Conservation (phyloP, 2,888 invertebrate species). For the Chrysodeixis includens region DNA sequence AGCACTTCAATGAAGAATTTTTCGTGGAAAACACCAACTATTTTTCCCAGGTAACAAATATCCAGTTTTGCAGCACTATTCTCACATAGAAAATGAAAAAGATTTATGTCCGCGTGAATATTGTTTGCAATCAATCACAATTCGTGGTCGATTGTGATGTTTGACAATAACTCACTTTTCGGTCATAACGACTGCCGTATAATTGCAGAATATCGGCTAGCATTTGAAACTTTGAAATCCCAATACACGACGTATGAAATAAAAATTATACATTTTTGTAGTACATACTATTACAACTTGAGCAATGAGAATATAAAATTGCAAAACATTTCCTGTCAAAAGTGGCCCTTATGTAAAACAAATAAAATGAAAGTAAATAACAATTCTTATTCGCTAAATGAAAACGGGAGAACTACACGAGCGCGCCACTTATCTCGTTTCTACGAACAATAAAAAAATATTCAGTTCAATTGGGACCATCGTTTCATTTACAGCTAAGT, state of each 20-base stretch:
- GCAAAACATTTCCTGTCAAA: too few relatives aligned
- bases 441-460: not conserved
- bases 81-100: too few relatives aligned
- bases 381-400: not conserved
- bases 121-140: constrained; percentile 3
- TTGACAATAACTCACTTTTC: not conserved
- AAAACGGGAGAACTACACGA: constrained; percentile 1
- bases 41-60: too few relatives aligned
- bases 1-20: too few relatives aligned
- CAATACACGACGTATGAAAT: not conserved
- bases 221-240: not conserved
- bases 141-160: not conserved
- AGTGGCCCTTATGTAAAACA: too few relatives aligned
- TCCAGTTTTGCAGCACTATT: too few relatives aligned
- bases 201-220: not conserved
- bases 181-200: not conserved
- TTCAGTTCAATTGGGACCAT: not conserved
- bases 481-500: not conserved
- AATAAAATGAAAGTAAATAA: not conserved
- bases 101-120: not conserved
- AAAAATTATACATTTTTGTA: too few relatives aligned
- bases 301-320: too few relatives aligned
- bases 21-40: too few relatives aligned
- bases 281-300: too few relatives aligned
- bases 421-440: not conserved